phyloP scores from a whole-genome alignment of 2,797 vertebrate genomes.

The Malacoraja senta region DNA sequence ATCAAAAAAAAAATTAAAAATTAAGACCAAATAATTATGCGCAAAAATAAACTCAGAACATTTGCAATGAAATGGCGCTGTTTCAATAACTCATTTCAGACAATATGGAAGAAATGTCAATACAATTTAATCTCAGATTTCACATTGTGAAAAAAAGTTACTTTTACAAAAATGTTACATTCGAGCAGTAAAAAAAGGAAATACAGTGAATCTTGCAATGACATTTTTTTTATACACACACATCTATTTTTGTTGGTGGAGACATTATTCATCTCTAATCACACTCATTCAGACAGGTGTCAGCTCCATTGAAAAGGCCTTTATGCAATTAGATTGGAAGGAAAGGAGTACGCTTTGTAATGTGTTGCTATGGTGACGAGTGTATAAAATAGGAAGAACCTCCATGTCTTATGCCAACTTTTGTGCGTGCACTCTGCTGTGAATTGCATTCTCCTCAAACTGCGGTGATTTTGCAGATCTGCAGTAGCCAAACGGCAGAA shows the following conservation, averaged over 20 bases:
- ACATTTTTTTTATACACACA: constrained; percentile 49
- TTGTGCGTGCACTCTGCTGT: constrained; percentile 63
- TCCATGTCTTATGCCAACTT: constrained; percentile 66
- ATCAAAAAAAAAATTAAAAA: not conserved
- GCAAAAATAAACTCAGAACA: not conserved
- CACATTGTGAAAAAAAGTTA: constrained; percentile 90
- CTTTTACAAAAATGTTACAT: constrained; percentile 85
- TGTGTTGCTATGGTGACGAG: constrained; percentile 76
- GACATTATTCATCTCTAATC: constrained; percentile 59
- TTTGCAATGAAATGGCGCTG: not conserved
- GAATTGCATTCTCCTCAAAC: constrained; percentile 63
- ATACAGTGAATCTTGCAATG: constrained; percentile 43
- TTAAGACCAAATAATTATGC: not conserved
- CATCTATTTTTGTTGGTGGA: constrained; percentile 51
- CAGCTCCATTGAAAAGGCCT: constrained; percentile 63
- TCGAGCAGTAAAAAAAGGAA: constrained; percentile 57
- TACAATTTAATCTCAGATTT: constrained; percentile 97
- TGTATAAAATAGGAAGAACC: constrained; percentile 65
- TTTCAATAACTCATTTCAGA: not conserved
- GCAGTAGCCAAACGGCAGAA: constrained; percentile 56
- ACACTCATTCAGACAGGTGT: constrained; percentile 66
- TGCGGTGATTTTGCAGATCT: constrained; percentile 51
- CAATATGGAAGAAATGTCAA: constrained; percentile 74
- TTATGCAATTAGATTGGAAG: constrained; percentile 72
- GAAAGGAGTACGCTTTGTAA: constrained; percentile 76